Base-by-base conservation (phyloP, 1,140 invertebrate species). In the Lepeophtheirus salmonis region DNA sequence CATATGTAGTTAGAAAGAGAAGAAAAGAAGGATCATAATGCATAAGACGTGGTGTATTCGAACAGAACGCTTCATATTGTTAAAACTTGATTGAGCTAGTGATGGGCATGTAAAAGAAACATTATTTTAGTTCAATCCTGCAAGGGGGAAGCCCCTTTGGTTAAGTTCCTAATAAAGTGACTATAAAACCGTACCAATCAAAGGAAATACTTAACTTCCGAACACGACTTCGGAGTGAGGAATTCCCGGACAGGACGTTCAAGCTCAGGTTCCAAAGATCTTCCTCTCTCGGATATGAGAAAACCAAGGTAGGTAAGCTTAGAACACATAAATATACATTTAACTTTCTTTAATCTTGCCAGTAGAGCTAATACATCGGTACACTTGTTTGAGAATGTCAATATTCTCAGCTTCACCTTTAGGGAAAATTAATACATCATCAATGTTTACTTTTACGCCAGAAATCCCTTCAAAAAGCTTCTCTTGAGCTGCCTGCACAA, bases 1-100 rank as follows among this genome's bases (percentile, higher is more conserved):
- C 67, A 61, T 69, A 69, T 41, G n/a, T 30, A 2, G 56, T 48
- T 22, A 62, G 21, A 41, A 41, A 41, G 6, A 41, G n/a, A n/a
- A n/a, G n/a, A n/a, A 41, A 10, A n/a, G 30, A 41, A 6, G n/a
- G 30, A n/a, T 41, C 30, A n/a, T 41, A 41, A 6, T 41, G 30
- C 6, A 41, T n/a, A n/a, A 41, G 30, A n/a, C 6, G 30, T 10
- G 30, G 6, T 10, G 30, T n/a, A 10, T 41, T 41, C 6, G 30
- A 41, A 41, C 30, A 6, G 30, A 10, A 10, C n/a, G 6, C 30
- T 41, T 6, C 6, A 41, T 41, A 6, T 41, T n/a, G 6, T 41
- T n/a, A 41, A 41, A 41, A 41, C 30, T 41, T 41, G n/a, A 6
- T 41, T 41, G 30, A 41, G 30, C 6, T n/a, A 10, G 6, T n/a